Evolutionary conservation across 1,140 invertebrate species (phyloP), one percentile per base, ranked within the genome.

Genomic region (Trichomalopsis sarcophagae): DNA sequence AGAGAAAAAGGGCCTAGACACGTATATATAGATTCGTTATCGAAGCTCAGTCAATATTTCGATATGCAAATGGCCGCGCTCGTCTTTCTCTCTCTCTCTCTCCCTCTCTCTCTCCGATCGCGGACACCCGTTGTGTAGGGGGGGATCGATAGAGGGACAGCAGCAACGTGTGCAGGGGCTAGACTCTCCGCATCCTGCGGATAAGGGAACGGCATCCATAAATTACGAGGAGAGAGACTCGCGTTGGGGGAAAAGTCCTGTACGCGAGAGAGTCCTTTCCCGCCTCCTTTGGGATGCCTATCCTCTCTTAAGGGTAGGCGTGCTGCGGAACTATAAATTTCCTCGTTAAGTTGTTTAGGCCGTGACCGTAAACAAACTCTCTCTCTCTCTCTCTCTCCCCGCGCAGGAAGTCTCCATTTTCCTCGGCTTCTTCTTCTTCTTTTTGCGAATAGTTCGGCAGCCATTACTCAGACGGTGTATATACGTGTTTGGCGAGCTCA

Each of bases 281-380:
- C 82, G 83, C 84, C 82, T 87, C 82, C 82, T 78, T 78, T 78
- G 27, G 40, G 23, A 78, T 78, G 21, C 55, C 30, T 40, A 55
- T 79, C 33, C 86, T 80, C 78, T 84, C 89, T 89, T 87, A 89
- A 89, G 90, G 91, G 90, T 91, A 89, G 92, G 92, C 92, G 90
- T 91, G 91, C 89, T 92, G 87, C 89, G 87, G 88, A 92, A 91
- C 92, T 92, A 93, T 93, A 93, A 93, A 93, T 93, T 93, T 93
- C 91, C 90, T 92, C 92, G 91, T 92, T 92, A 93, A 93, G 92
- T 93, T 93, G 92, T 93, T 93, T 93, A 93, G 92, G 90, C 90
- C 33, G 75, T 71, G 80, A 82, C 75, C 84, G 66, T 86, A 86
- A 86, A 86, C 84, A 86, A 86, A 86, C 33, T 36, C 27, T 27